Conservation (phyloP, 2,888 invertebrate genomes). For the Lasioglossum zephyrum region DNA sequence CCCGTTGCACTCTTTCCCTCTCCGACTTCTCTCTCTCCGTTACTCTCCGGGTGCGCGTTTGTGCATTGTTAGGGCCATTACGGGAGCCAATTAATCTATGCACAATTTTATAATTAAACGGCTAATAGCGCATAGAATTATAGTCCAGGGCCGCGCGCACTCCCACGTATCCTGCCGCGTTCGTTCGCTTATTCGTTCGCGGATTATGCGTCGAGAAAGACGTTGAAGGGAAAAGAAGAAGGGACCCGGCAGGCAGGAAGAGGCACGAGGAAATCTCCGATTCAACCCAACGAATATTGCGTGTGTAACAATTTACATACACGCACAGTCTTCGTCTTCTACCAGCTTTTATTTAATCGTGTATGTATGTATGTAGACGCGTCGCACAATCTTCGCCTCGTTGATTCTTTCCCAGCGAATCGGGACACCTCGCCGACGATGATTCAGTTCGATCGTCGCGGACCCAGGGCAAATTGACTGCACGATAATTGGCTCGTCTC, state of each 20-base stretch:
- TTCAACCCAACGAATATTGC: neutral
- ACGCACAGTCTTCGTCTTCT: too few relatives aligned
- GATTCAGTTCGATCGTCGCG: conserved; percentile 48
- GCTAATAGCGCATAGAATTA: conserved; percentile 84
- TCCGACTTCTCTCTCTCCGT: conserved; percentile 32
- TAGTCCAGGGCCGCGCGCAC: conserved; percentile 81
- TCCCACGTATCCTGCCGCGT: conserved; percentile 78
- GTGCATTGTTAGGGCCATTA: conserved; percentile 81
- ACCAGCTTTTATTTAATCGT: too few relatives aligned
- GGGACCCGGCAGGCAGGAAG: conserved; percentile 44
- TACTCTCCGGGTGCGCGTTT: conserved; percentile 65
- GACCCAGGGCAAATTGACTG: conserved; percentile 79
- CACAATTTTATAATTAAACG: conserved; percentile 84
- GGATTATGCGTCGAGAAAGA: conserved; percentile 35
- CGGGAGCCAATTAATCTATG: conserved; percentile 84
- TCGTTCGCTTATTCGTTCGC: conserved; percentile 23
- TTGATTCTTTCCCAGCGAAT: neutral
- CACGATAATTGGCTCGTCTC: conserved; percentile 82
- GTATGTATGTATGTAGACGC: neutral
- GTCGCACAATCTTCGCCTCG: neutral
- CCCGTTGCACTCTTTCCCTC: conserved; percentile 12
- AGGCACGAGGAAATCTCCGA: conserved; percentile 50
- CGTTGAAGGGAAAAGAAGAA: conserved; percentile 34
- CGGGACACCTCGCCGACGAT: conserved; percentile 29
- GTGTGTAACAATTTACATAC: neutral